phyloP scores from a whole-genome alignment of 2,888 invertebrate species.

The Thalpophila matura region DNA sequence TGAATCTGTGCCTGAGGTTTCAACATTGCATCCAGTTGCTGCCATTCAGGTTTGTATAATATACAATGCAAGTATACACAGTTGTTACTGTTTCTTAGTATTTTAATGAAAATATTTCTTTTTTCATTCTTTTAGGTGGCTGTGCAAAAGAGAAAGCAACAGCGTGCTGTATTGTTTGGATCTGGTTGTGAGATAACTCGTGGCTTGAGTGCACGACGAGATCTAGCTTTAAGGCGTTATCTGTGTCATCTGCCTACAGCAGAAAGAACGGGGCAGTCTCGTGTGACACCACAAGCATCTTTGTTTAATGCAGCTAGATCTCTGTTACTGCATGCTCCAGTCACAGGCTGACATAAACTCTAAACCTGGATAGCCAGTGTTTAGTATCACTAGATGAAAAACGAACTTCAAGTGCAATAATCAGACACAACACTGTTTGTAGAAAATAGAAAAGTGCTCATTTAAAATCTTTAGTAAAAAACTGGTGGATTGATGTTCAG shows the following conservation, averaged over 20 bases:
- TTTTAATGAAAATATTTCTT: not conserved
- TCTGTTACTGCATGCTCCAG: slow-evolving; percentile 86
- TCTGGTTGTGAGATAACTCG: slow-evolving; percentile 94
- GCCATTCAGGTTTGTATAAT: slow-evolving; percentile 84
- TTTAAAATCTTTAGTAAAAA: slow-evolving; percentile 40
- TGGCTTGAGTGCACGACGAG: slow-evolving; percentile 95
- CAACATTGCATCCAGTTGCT: slow-evolving; percentile 88
- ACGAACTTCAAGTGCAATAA: slow-evolving; percentile 59
- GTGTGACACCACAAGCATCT: slow-evolving; percentile 84
- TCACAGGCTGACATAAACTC: slow-evolving; percentile 78
- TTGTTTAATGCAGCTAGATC: slow-evolving; percentile 90
- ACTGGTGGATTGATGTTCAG: slow-evolving; percentile 49
- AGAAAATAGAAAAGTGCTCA: slow-evolving; percentile 51
- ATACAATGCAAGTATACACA: not conserved
- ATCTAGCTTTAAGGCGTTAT: slow-evolving; percentile 93
- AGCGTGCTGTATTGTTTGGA: slow-evolving; percentile 92
- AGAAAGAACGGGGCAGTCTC: slow-evolving; percentile 90
- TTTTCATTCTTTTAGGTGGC: slow-evolving; percentile 88
- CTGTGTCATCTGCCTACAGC: slow-evolving; percentile 93
- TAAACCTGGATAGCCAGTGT: slow-evolving; percentile 55
- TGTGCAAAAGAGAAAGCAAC: slow-evolving; percentile 90
- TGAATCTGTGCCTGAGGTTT: slow-evolving; percentile 73
- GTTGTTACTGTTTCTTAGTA: not conserved
- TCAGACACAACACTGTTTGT: slow-evolving; percentile 43
- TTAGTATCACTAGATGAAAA: slow-evolving; percentile 41